Percentiles rank a stretch among this genome's conserved stretches.
Conservation (phyloP, 2,888 invertebrate species). For the Calliopum simillimum region DNA sequence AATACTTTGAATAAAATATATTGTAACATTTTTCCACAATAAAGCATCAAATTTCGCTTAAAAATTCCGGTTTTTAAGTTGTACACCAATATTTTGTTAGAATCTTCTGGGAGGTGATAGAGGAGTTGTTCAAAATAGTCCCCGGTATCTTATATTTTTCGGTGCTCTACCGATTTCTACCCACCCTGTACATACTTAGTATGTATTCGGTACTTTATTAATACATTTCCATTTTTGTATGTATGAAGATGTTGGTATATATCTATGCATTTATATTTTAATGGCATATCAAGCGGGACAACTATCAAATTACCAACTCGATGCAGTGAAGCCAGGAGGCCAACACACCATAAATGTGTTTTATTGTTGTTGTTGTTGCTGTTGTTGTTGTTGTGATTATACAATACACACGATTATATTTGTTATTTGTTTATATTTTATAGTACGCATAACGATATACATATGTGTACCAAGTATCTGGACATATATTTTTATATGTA, state of each 20-base stretch:
- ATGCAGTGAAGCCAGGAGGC: slow-evolving; percentile 47
- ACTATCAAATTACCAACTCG: slow-evolving; percentile 53
- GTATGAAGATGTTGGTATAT: neutral
- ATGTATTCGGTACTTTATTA: no score
- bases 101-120: no score
- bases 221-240: neutral
- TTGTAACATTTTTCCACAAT: no score
- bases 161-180: no score
- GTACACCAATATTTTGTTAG: no score
- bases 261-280: no score
- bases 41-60: no score
- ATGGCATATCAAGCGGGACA: slow-evolving; percentile 51
- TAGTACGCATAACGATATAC: neutral
- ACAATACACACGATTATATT: neutral
- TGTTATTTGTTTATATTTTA: slow-evolving; percentile 26
- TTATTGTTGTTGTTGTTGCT: slow-evolving; percentile 27
- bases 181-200: no score
- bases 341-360: slow-evolving; percentile 38
- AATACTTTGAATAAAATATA: no score
- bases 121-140: no score
- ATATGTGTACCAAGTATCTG: slow-evolving; percentile 13
- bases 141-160: no score
- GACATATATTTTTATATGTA: neutral
- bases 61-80: no score
- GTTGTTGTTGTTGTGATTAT: neutral